phyloP scores from a whole-genome alignment of 2,888 invertebrate species.

The Agriopis marginaria region DNA sequence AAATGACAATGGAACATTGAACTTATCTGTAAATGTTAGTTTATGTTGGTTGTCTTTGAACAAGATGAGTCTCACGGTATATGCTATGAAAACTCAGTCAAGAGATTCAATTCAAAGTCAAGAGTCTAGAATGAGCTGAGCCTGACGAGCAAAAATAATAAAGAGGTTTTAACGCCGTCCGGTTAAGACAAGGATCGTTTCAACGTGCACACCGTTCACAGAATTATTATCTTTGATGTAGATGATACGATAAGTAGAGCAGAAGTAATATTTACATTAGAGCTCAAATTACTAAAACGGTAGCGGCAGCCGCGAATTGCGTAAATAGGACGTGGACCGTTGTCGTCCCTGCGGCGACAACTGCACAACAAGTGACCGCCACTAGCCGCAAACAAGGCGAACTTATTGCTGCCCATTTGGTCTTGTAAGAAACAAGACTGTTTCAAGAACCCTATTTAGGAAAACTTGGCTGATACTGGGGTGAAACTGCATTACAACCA shows the following conservation, averaged over 20 bases:
- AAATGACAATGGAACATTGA: slow-evolving; percentile 9
- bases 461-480: background rate
- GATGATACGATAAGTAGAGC: slow-evolving; percentile 59
- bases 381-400: slow-evolving; percentile 44
- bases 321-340: slow-evolving; percentile 65
- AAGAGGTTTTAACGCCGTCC: slow-evolving; percentile 43
- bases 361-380: slow-evolving; percentile 47
- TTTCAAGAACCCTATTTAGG: background rate
- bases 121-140: slow-evolving; percentile 49
- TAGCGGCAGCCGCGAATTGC: slow-evolving; percentile 61
- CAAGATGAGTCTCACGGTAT: slow-evolving; percentile 5
- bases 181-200: slow-evolving; percentile 29
- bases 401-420: slow-evolving; percentile 17
- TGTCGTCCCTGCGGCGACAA: slow-evolving; percentile 57
- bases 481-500: background rate
- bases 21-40: slow-evolving; percentile 26
- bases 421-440: background rate
- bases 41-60: slow-evolving; percentile 21
- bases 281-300: slow-evolving; percentile 64
- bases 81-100: slow-evolving; percentile 37
- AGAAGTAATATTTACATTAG: slow-evolving; percentile 57
- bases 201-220: slow-evolving; percentile 29
- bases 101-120: slow-evolving; percentile 45
- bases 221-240: slow-evolving; percentile 58
- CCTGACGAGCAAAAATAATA: slow-evolving; percentile 55